These are phyloP conservation scores for Anastatus disparis DNA, from an alignment of 1,140 invertebrate species.

Conservation along the genomic window DNA sequence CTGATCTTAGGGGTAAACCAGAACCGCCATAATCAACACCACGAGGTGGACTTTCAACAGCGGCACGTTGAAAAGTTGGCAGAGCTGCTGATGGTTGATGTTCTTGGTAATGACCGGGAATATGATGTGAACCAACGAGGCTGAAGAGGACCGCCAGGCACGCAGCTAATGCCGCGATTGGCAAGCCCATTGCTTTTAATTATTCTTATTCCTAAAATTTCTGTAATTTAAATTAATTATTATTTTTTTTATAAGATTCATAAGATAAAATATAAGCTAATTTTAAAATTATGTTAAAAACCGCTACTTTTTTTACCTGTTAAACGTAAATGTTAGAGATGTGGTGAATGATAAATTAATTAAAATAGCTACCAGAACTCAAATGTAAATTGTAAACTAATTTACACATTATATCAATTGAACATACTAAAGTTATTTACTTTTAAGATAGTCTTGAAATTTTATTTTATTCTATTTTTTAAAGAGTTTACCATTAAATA, in stretches of 20 bases:
- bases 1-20: conserved; percentile 63
- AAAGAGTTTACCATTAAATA: too few relatives aligned
- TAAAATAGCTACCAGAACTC: too few relatives aligned
- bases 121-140: background rate
- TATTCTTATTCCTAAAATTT: background rate
- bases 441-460: too few relatives aligned
- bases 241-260: background rate
- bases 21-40: background rate
- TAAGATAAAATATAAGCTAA: too few relatives aligned
- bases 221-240: background rate
- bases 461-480: too few relatives aligned
- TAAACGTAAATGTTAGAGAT: too few relatives aligned
- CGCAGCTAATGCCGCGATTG: conserved; percentile 46
- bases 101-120: conserved; percentile 16
- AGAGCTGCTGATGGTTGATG: conserved; percentile 42
- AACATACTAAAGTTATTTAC: too few relatives aligned
- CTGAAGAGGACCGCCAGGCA: background rate
- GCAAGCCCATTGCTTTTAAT: conserved; percentile 49
- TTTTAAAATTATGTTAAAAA: background rate
- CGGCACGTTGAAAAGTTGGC: conserved; percentile 65
- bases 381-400: too few relatives aligned
- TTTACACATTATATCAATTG: too few relatives aligned
- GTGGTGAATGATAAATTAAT: too few relatives aligned
- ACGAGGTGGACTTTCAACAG: conserved; percentile 69
- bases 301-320: too few relatives aligned